Evolutionary conservation across 2,797 vertebrate genomes (phyloP).

Genomic region (Gymnothorax javanicus): DNA sequence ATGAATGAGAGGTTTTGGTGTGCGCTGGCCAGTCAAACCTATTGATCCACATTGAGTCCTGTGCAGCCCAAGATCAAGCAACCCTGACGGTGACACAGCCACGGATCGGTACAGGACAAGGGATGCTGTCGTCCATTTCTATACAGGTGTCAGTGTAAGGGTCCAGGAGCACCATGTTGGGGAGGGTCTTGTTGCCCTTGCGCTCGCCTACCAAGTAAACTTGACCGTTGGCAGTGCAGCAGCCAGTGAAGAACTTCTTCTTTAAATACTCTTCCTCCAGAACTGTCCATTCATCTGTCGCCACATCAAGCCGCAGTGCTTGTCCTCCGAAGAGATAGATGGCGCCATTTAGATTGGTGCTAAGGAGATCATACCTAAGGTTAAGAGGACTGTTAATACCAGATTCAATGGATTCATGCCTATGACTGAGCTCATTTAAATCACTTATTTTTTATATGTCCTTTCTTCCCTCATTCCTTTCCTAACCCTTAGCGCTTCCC

Average conservation of each 20-base stretch:
- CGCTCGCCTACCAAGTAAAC: slow-evolving; percentile 83
- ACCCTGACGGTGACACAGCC: slow-evolving; percentile 74
- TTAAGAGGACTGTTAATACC: slow-evolving; percentile 20
- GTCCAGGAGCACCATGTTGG: slow-evolving; percentile 81
- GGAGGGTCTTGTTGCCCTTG: slow-evolving; percentile 74
- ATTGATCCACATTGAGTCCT: not conserved
- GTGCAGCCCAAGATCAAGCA: not conserved
- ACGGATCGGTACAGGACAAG: slow-evolving; percentile 81
- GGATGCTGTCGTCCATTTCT: slow-evolving; percentile 74
- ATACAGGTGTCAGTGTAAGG: slow-evolving; percentile 80
- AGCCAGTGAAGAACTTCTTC: slow-evolving; percentile 84
- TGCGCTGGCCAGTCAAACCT: not conserved
- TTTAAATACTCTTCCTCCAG: slow-evolving; percentile 77
- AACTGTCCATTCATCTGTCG: slow-evolving; percentile 82
- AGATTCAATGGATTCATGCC: not conserved
- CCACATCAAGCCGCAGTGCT: slow-evolving; percentile 78
- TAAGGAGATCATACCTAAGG: slow-evolving; percentile 86
- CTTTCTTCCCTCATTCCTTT: no score
- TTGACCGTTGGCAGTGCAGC: slow-evolving; percentile 75
- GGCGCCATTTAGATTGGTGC: slow-evolving; percentile 81
- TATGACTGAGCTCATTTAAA: not conserved
- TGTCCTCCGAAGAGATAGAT: slow-evolving; percentile 85
- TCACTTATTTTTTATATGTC: no score
- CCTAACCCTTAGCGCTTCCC: no score
- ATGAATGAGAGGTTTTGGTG: not conserved